Evolutionary conservation across 1,140 invertebrate genomes (phyloP).

Genomic region (Homarus americanus): DNA sequence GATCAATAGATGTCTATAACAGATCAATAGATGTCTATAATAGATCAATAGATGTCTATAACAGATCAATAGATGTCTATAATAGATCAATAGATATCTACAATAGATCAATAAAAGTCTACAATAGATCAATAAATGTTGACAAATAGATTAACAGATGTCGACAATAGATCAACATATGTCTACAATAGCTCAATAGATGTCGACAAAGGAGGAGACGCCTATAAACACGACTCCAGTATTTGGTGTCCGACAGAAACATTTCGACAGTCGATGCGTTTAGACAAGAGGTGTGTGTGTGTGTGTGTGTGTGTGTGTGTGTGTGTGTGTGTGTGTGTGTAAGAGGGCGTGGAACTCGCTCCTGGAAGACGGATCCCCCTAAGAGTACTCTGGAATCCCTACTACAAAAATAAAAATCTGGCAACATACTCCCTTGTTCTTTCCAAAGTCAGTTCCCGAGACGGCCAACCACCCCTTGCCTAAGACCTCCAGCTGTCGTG

Average conservation of each 20-base stretch:
- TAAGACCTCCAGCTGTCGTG: not conserved
- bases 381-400: slow-evolving; percentile 60
- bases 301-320: not conserved
- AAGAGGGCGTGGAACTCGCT: slow-evolving; percentile 7
- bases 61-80: no score
- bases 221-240: no score
- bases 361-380: slow-evolving; percentile 54
- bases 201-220: not conserved
- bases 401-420: slow-evolving; percentile 69
- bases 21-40: no score
- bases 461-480: slow-evolving; percentile 40
- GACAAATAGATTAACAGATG: no score
- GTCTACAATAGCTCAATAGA: no score
- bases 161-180: not conserved
- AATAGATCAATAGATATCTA: no score
- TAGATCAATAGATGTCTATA: no score
- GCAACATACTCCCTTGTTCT: slow-evolving; percentile 56
- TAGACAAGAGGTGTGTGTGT: not conserved
- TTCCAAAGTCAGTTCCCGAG: slow-evolving; percentile 25
- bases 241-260: no score
- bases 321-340: not conserved
- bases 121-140: no score
- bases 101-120: no score
- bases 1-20: no score
- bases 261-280: not conserved